Base-by-base conservation (phyloP, 2,888 invertebrate genomes). In the Noctua comes region DNA sequence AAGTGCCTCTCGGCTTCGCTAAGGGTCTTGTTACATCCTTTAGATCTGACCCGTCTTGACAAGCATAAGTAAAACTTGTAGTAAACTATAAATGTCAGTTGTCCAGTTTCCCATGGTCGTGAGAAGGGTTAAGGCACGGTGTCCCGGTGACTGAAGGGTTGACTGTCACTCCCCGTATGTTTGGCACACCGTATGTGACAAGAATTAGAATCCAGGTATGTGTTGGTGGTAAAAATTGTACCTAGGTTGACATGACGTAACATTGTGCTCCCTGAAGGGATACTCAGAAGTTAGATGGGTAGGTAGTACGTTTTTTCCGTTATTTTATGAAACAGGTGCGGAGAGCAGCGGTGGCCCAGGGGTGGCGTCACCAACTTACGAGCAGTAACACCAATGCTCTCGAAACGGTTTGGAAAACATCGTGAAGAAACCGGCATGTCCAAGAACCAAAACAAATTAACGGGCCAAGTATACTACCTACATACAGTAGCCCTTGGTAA, bases 101-200 rank as follows among this genome's bases (percentile, higher is more conserved):
- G 84, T 68, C 65, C 40, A 59, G 51, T 48, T 77, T 68, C 79
- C 57, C 73, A 75, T 76, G 36, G 72, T 54, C 76, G 46, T 62
- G 87, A 89, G 82, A 77, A 89, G 86, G 89, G 89, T 88, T 62
- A 71, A 24, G 64, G 62, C 73, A 48, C 40, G 40, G 51, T 71
- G 81, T 76, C 68, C 21, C 77, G 68, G 66, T 66, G 70, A 79
- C 73, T 76, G 81, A 83, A 73, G 84, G 82, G 65, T 54, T 72
- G 8, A 54, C 82, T 80, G 87, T 79, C 79, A 76, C 64, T 68
- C 68, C 43, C 10, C 13, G 57, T 79, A 74, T 70, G 74, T 79
- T 77, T 79, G 62, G 24, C 77, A 74, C 77, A 65, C 51, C 69
- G 59, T 72, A 81, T 81, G 79, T 46, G 86, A 84, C 59, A 54